These are phyloP conservation scores for Ochropleura plecta DNA, from an alignment of 2,888 invertebrate genomes.

Conservation along the genomic window DNA sequence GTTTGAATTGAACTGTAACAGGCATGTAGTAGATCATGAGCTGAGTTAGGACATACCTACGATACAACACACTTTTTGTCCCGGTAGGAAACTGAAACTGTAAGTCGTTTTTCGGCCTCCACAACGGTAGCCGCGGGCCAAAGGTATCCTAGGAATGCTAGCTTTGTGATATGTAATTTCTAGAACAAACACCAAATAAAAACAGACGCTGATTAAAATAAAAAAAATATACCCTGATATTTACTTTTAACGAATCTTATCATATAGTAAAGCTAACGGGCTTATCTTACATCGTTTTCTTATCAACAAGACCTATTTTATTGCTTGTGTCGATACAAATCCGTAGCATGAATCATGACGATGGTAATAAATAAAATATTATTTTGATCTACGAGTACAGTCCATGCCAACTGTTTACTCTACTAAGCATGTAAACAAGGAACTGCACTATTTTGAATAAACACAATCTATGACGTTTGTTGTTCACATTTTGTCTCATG, in stretches of 20 bases:
- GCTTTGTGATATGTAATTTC: background rate
- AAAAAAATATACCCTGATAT: background rate
- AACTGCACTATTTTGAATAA: constrained; percentile 22
- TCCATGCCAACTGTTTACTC: constrained; percentile 13
- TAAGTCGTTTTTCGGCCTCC: no score
- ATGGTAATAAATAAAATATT: constrained; percentile 13
- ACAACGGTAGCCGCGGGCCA: no score
- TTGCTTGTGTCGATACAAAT: background rate
- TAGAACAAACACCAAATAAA: constrained; percentile 1
- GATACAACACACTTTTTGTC: no score
- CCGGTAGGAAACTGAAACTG: no score
- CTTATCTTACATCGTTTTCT: constrained; percentile 31
- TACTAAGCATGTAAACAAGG: constrained; percentile 26
- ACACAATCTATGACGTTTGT: constrained; percentile 7
- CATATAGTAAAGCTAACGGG: constrained; percentile 24
- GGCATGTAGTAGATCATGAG: no score
- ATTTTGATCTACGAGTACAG: constrained; percentile 9
- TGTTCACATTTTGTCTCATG: constrained; percentile 4
- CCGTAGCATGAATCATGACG: constrained; percentile 25
- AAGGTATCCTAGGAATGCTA: no score
- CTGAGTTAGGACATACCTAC: no score
- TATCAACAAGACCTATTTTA: constrained; percentile 48
- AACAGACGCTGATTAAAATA: background rate
- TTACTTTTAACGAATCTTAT: constrained; percentile 26
- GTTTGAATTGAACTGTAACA: no score